Base-by-base conservation (phyloP, 2,797 vertebrate genomes). In the Carapus acus region DNA sequence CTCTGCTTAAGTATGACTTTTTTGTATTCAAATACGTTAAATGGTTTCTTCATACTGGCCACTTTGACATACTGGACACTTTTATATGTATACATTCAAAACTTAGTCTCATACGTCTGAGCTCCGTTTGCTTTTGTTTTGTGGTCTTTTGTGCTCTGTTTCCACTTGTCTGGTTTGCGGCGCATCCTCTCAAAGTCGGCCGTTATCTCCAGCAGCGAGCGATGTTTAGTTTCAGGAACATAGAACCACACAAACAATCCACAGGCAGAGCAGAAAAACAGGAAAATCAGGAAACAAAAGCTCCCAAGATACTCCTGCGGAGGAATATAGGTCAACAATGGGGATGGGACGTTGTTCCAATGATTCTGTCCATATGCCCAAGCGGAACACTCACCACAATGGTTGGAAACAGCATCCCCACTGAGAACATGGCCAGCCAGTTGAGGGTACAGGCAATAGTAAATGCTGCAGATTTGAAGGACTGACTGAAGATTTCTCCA, bases 361-460 rank as follows among this genome's bases (percentile, higher is more conserved):
- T 29, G 7, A 23, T 36, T 41, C 39, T 1, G 6, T 12, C 1
- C 20, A 15, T 2, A 54, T 8, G 22, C 17, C 3, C 4, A 3
- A 14, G 18, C 17, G 2, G 9, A 38, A n/a, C n/a, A 18, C 90
- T 88, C 71, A 92, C 92, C 82, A 87, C 87, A 20, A 93, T 58
- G 27, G 90, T 59, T 4, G 91, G 91, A 63, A 93, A 92, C 22
- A 88, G 0, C 80, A 92, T 82, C 22, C 89, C 90, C 21, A 92
- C 41, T 11, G 84, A 5, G 42, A 93, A 91, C 44, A 94, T 75
- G 6, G 80, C 59, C 0, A 9, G 20, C 90, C 90, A 93, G 82
- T 75, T 88, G 36, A 82, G 14, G n/a, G 33, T 48, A 58, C 67
- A 86, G 52, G 63, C 64, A 0, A 91, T 31, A 31, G 78, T 84